These are phyloP conservation scores for Drosophila flavopinicola DNA, from an alignment of 2,888 invertebrate genomes.

Conservation along the genomic window DNA sequence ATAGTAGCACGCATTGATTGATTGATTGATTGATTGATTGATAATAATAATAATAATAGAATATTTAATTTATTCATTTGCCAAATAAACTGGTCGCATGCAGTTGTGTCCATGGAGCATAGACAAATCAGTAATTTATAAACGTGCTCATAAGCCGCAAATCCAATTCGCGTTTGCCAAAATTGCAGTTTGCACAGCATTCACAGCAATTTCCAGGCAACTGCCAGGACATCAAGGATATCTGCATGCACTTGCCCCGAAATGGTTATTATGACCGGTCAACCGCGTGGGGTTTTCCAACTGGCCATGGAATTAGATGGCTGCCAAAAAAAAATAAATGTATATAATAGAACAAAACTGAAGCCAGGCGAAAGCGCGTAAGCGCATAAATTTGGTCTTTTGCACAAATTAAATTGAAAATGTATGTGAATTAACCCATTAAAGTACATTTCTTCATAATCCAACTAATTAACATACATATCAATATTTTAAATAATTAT, in stretches of 20 bases:
- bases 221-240: conserved; percentile 14
- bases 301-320: conserved; percentile 9
- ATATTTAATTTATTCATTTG: conserved; percentile 74
- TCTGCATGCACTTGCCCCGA: conserved; percentile 24
- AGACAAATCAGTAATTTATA: conserved; percentile 74
- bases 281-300: not conserved
- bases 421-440: conserved; percentile 52
- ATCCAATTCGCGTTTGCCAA: conserved; percentile 65
- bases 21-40: too few species aligned
- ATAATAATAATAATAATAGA: conserved; percentile 53
- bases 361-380: conserved; percentile 54
- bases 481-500: not conserved
- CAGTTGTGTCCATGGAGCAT: conserved; percentile 23
- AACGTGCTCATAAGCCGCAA: conserved; percentile 76
- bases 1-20: too few species aligned
- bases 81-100: conserved; percentile 33
- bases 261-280: conserved; percentile 38
- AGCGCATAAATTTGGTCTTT: conserved; percentile 48
- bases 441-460: not conserved
- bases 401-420: conserved; percentile 60
- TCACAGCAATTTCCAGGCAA: conserved; percentile 40
- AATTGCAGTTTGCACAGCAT: conserved; percentile 49
- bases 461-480: too few species aligned
- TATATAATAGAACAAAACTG: too few species aligned
- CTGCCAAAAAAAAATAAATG: conserved; percentile 12